Evolutionary conservation across 2,888 invertebrate genomes (phyloP).

Genomic region (Synergus itoensis): DNA sequence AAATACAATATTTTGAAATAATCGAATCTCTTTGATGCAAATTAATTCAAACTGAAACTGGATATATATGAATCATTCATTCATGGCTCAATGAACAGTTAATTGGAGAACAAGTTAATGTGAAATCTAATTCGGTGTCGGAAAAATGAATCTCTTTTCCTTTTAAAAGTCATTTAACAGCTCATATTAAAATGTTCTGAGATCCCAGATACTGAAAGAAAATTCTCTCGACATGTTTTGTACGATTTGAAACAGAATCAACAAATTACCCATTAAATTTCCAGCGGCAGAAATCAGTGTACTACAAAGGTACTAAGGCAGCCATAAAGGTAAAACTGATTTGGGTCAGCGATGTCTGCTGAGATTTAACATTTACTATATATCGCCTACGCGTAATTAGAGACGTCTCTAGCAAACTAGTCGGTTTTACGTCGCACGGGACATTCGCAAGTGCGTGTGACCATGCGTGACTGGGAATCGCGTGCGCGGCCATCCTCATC

Average conservation of each 20-base stretch:
- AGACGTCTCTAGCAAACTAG: slow-evolving; percentile 18
- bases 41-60: background rate
- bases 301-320: background rate
- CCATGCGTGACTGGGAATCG: slow-evolving; percentile 68
- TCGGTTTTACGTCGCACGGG: slow-evolving; percentile 59
- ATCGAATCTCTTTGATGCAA: background rate
- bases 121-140: background rate
- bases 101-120: background rate
- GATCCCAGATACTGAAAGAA: too few species aligned
- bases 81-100: background rate
- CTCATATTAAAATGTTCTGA: too few species aligned
- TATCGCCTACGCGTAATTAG: slow-evolving; percentile 33
- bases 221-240: too few species aligned
- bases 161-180: too few species aligned
- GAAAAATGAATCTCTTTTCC: too few species aligned
- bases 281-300: background rate
- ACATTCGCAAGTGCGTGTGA: slow-evolving; percentile 59
- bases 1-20: background rate
- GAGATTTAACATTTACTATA: slow-evolving; percentile 27
- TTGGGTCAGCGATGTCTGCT: slow-evolving; percentile 21
- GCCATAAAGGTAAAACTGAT: background rate
- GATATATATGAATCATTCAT: background rate
- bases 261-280: slow-evolving; percentile 9
- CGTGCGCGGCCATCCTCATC: slow-evolving; percentile 59
- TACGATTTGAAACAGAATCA: slow-evolving; percentile 1